Evolutionary conservation across 2,888 invertebrate genomes (phyloP).

Genomic region (Lumbricus terrestris): DNA sequence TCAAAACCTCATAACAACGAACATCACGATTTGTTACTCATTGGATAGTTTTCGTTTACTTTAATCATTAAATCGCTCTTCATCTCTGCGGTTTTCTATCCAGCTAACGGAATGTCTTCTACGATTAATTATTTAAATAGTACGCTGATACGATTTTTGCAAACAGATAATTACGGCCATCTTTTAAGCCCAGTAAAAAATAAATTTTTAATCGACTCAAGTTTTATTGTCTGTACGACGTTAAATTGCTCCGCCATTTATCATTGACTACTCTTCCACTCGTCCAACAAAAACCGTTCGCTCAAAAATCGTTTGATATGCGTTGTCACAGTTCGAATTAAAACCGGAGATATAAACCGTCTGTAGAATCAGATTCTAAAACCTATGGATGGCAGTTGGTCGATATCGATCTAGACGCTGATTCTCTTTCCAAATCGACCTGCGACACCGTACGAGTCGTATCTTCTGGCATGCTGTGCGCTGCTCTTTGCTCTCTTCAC

Average conservation of each 20-base stretch:
- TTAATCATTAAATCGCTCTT: not conserved
- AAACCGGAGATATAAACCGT: not conserved
- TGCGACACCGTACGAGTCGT: conserved; percentile 24
- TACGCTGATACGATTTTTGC: not conserved
- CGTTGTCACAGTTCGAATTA: not conserved
- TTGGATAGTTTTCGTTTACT: not conserved
- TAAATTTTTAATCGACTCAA: not conserved
- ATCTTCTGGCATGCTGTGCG: not conserved
- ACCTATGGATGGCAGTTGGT: not conserved
- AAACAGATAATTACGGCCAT: too few species aligned
- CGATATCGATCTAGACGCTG: not conserved
- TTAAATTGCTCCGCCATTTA: not conserved
- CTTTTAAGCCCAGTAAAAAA: not conserved
- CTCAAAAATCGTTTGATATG: not conserved
- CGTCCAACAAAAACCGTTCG: not conserved
- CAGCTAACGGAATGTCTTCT: not conserved
- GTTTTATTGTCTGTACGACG: not conserved
- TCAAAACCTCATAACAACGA: not conserved
- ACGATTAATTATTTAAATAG: not conserved
- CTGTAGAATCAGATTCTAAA: too few species aligned
- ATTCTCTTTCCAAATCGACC: conserved; percentile 23
- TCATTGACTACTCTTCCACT: not conserved
- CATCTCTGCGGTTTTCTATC: not conserved
- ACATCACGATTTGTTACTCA: too few species aligned
- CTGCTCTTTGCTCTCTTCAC: not conserved